Evolutionary conservation across 92 coral and sea anemone genomes (phyloP).

Genomic region (Pocillopora grandis): DNA sequence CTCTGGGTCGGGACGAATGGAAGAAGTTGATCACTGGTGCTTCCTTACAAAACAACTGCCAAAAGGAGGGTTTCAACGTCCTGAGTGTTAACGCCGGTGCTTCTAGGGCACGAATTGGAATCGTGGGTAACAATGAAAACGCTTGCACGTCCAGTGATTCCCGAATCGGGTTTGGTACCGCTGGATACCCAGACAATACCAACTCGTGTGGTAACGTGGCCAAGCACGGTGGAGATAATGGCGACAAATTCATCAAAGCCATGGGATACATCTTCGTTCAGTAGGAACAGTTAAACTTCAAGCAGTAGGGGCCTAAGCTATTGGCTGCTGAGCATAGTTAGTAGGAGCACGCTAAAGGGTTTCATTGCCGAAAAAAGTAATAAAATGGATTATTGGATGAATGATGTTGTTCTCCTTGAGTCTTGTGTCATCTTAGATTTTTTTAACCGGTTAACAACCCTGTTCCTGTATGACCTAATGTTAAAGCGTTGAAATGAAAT

Average conservation of each 20-base stretch:
- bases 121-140: conserved; percentile 17
- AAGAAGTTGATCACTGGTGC: conserved; percentile 27
- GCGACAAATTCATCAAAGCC: conserved; percentile 23
- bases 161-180: conserved; percentile 51
- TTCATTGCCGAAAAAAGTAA: too few relatives aligned
- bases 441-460: too few relatives aligned
- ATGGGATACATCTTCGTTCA: conserved; percentile 46
- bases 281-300: not conserved
- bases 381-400: too few relatives aligned
- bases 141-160: conserved; percentile 19
- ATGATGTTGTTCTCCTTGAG: too few relatives aligned
- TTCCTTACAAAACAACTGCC: conserved; percentile 28
- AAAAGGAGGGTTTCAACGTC: conserved; percentile 41
- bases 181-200: conserved; percentile 5
- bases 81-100: not conserved
- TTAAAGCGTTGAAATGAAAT: too few relatives aligned
- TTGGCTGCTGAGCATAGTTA: too few relatives aligned
- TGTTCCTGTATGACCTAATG: too few relatives aligned
- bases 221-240: conserved; percentile 1
- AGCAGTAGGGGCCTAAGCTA: too few relatives aligned
- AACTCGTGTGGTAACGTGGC: conserved; percentile 43
- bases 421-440: too few relatives aligned
- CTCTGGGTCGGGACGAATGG: conserved; percentile 27
- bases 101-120: conserved; percentile 38
- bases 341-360: too few relatives aligned